These are phyloP conservation scores for Apamea crenata DNA, from an alignment of 2,888 invertebrate species.

Conservation along the genomic window DNA sequence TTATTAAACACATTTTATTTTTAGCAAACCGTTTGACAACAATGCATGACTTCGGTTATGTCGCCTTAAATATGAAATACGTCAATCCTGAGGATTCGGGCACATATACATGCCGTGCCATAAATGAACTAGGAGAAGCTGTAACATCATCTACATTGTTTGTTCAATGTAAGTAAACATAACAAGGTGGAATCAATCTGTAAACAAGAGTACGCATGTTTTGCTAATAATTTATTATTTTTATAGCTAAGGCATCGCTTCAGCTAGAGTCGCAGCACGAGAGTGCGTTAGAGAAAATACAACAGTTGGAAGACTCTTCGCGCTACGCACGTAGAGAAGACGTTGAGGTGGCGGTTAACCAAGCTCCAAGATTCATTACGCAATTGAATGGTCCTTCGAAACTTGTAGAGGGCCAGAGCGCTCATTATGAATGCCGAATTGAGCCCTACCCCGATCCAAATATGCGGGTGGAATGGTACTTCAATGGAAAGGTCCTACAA, in stretches of 20 bases:
- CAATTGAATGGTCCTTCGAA: constrained; percentile 96
- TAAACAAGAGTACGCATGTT: neutral
- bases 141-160: constrained; percentile 97
- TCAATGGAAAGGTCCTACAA: constrained; percentile 96
- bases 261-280: constrained; percentile 97
- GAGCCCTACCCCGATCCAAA: constrained; percentile 97
- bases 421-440: constrained; percentile 97
- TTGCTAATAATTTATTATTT: constrained; percentile 5
- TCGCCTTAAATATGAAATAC: constrained; percentile 98
- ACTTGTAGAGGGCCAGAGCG: constrained; percentile 96
- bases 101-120: constrained; percentile 98
- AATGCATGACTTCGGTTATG: constrained; percentile 99
- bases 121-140: constrained; percentile 98
- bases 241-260: constrained; percentile 95
- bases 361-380: constrained; percentile 96
- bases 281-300: constrained; percentile 96
- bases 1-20: constrained; percentile 46
- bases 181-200: neutral
- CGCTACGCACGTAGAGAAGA: constrained; percentile 95
- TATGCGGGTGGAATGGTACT: constrained; percentile 98
- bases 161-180: constrained; percentile 93
- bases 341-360: constrained; percentile 94
- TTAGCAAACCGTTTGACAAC: constrained; percentile 97
- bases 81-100: constrained; percentile 99
- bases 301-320: constrained; percentile 95